Percentiles rank a stretch among this genome's conserved stretches.
These are phyloP conservation scores for Sylvicola cinctus DNA, from an alignment of 2,888 invertebrate genomes.

Conservation along the genomic window DNA sequence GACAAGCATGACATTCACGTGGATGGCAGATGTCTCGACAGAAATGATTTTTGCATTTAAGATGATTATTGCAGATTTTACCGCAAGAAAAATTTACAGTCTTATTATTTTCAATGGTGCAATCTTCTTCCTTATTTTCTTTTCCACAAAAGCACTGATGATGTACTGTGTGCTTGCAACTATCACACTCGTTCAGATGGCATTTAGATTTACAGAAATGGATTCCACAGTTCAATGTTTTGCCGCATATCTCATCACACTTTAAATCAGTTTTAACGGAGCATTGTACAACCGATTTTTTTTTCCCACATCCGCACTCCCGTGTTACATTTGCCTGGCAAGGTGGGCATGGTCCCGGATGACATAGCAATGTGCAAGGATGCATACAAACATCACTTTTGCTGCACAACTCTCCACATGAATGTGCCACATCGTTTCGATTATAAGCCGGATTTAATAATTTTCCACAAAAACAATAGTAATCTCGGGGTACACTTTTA, in stretches of 20 bases:
- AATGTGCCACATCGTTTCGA: constrained; percentile 65
- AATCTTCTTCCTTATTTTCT: constrained; percentile 35
- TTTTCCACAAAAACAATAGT: constrained; percentile 82
- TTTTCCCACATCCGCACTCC: constrained; percentile 60
- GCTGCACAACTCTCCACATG: constrained; percentile 75
- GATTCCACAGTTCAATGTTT: constrained; percentile 50
- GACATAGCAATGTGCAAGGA: constrained; percentile 64
- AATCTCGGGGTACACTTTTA: constrained; percentile 51
- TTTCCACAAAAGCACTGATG: constrained; percentile 58
- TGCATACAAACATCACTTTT: constrained; percentile 34
- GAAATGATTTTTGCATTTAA: constrained; percentile 48
- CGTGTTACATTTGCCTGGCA: constrained; percentile 57
- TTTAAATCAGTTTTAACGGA: constrained; percentile 46
- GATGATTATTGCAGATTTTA: constrained; percentile 33
- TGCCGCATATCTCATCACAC: constrained; percentile 56
- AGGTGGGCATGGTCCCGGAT: constrained; percentile 88
- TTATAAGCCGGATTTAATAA: constrained; percentile 50
- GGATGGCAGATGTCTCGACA: constrained; percentile 48
- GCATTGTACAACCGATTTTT: constrained; percentile 45
- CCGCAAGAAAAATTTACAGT: constrained; percentile 36
- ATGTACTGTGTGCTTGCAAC: constrained; percentile 42
- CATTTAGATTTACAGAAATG: constrained; percentile 57
- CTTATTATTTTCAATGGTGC: constrained; percentile 32
- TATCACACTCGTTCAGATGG: constrained; percentile 56
- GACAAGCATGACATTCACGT: constrained; percentile 43